phyloP scores from a whole-genome alignment of 2,888 invertebrate genomes.

The Aleiodes leptofemur region DNA sequence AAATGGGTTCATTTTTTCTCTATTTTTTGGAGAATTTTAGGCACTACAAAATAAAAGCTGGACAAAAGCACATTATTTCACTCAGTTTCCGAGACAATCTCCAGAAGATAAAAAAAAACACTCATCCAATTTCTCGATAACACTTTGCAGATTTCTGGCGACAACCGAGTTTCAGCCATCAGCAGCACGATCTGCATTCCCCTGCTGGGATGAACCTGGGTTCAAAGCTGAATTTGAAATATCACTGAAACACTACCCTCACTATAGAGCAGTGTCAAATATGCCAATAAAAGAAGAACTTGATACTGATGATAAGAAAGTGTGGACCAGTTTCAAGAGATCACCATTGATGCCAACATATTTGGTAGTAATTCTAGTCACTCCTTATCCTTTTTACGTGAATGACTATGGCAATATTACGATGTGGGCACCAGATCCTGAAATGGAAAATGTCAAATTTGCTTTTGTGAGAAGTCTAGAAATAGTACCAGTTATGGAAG shows the following conservation, averaged over 20 bases:
- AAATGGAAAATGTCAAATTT: slow-evolving; percentile 83
- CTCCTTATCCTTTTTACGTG: too few species aligned
- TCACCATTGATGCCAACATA: slow-evolving; percentile 85
- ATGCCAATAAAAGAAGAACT: slow-evolving; percentile 50
- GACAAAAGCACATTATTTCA: too few species aligned
- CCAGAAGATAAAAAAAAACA: too few species aligned
- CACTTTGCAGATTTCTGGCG: slow-evolving; percentile 77
- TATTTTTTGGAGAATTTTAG: too few species aligned
- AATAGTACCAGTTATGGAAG: slow-evolving; percentile 85
- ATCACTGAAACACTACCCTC: slow-evolving; percentile 78
- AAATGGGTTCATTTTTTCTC: too few species aligned
- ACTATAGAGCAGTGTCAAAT: slow-evolving; percentile 73
- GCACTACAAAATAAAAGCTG: too few species aligned
- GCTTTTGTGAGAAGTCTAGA: slow-evolving; percentile 87
- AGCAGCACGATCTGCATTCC: slow-evolving; percentile 83
- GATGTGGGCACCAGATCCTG: slow-evolving; percentile 84
- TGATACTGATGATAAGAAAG: slow-evolving; percentile 48
- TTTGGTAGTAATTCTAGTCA: slow-evolving; percentile 28
- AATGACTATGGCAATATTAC: slow-evolving; percentile 67
- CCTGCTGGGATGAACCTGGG: slow-evolving; percentile 85
- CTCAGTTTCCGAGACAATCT: too few species aligned
- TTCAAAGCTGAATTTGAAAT: slow-evolving; percentile 82
- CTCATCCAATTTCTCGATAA: too few species aligned
- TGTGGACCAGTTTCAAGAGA: slow-evolving; percentile 54
- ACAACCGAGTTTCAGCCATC: slow-evolving; percentile 84